These are phyloP conservation scores for Carcinoscorpius rotundicauda DNA, from an alignment of 1,140 invertebrate species.

Conservation along the genomic window DNA sequence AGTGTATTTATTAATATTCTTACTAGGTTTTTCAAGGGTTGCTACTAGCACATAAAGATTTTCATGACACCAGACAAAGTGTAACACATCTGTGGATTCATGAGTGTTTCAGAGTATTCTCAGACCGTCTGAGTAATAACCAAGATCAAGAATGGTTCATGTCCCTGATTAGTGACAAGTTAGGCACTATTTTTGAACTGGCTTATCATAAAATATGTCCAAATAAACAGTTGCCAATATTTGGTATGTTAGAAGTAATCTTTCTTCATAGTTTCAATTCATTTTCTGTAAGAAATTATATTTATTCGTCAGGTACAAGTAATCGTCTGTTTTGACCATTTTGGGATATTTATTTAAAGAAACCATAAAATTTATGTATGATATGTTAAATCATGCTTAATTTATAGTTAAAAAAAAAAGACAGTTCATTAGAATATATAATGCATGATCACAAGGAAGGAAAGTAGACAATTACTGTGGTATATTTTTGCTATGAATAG, in stretches of 20 bases:
- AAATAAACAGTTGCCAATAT: neutral
- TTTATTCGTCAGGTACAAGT: no score
- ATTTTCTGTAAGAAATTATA: no score
- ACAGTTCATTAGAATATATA: no score
- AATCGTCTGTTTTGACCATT: no score
- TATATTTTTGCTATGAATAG: no score
- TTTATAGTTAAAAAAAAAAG: no score
- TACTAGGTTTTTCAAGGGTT: conserved; percentile 54
- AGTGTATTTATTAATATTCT: neutral
- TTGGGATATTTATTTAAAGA: no score
- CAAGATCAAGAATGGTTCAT: conserved; percentile 61
- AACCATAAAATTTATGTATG: no score
- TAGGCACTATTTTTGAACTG: neutral
- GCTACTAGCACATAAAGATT: conserved; percentile 55
- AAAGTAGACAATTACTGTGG: no score
- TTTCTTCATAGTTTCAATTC: no score
- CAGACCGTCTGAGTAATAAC: conserved; percentile 62
- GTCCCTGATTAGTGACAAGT: conserved; percentile 22
- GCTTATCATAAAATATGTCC: neutral
- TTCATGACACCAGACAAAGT: conserved; percentile 51
- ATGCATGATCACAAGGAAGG: no score
- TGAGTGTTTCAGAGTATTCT: conserved; percentile 68
- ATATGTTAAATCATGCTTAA: no score
- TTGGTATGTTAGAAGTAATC: neutral
- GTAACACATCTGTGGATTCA: conserved; percentile 69